Conservation (phyloP, 2,888 invertebrate genomes). For the Heteromurus nitidus region DNA sequence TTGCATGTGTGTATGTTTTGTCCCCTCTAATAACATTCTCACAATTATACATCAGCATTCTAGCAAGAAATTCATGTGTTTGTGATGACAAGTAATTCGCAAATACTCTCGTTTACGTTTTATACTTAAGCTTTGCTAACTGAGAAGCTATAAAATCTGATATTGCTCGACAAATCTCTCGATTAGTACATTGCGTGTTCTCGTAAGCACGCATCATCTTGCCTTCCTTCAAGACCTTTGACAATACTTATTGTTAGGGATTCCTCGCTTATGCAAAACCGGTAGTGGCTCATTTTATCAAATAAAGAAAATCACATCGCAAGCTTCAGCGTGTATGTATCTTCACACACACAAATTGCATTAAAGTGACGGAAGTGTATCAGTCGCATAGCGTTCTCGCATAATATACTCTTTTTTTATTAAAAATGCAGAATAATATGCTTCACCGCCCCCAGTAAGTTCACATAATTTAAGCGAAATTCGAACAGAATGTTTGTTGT, state of each 20-base stretch:
- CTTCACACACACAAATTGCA: background rate
- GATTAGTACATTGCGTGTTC: too few relatives aligned
- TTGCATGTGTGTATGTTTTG: too few relatives aligned
- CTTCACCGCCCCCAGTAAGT: background rate
- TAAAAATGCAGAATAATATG: background rate
- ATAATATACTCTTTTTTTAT: background rate
- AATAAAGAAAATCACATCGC: background rate
- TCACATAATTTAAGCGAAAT: background rate
- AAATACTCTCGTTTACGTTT: background rate
- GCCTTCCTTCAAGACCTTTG: background rate
- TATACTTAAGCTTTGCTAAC: too few relatives aligned
- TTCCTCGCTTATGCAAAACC: conserved; percentile 24
- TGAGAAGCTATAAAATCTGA: background rate
- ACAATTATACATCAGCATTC: conserved; percentile 12
- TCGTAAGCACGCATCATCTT: too few relatives aligned
- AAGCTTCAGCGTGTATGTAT: background rate
- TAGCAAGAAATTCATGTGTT: background rate
- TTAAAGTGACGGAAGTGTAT: conserved; percentile 27
- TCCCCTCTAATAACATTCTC: conserved; percentile 34
- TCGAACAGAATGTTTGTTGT: background rate
- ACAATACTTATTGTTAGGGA: background rate
- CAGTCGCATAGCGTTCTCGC: conserved; percentile 3
- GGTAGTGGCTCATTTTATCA: conserved; percentile 26
- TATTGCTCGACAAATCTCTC: background rate
- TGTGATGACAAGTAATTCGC: background rate